phyloP scores from a whole-genome alignment of 2,888 invertebrate genomes.

The Crepidodera aurea region DNA sequence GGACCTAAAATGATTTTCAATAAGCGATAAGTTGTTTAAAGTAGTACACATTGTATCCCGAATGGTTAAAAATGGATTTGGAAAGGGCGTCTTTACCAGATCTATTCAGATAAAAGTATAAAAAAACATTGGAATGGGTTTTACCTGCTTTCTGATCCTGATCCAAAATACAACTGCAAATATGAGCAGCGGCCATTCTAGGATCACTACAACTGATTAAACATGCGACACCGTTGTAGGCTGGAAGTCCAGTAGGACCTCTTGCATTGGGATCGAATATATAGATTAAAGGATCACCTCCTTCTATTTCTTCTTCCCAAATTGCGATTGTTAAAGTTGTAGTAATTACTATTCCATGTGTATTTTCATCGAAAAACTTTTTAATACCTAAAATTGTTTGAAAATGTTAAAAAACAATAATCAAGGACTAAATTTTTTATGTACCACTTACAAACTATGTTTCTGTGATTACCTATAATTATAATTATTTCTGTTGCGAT shows the following conservation, averaged over 20 bases:
- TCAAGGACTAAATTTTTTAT: neutral
- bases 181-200: conserved; percentile 64
- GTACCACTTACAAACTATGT: no score
- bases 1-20: conserved; percentile 52
- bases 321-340: conserved; percentile 62
- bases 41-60: no score
- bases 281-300: conserved; percentile 66
- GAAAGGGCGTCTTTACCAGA: no score
- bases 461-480: no score
- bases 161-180: conserved; percentile 63
- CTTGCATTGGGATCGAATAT: conserved; percentile 67
- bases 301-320: conserved; percentile 61
- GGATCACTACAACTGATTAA: conserved; percentile 64
- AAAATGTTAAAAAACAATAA: no score
- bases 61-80: no score
- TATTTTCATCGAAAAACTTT: conserved; percentile 66
- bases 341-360: conserved; percentile 66
- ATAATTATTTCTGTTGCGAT: no score
- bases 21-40: no score
- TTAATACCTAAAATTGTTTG: conserved; percentile 60
- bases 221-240: conserved; percentile 64
- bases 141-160: conserved; percentile 53
- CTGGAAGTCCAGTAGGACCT: conserved; percentile 59
- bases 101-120: no score
- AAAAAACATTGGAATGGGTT: no score